Evolutionary conservation across 2,888 invertebrate species (phyloP), one percentile per base, ranked within the genome.

Genomic region (Melanostoma scalare): DNA sequence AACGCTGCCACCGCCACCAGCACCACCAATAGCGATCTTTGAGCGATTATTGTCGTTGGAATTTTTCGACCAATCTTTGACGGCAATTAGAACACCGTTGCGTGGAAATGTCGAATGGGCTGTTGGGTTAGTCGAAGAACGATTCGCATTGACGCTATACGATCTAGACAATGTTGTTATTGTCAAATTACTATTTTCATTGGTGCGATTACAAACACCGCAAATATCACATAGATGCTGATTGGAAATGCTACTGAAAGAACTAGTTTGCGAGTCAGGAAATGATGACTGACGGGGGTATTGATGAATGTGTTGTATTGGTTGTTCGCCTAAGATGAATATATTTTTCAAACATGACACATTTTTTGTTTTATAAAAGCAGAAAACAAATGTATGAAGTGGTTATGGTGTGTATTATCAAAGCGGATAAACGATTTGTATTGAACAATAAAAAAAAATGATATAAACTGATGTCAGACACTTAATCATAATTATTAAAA

Each of bases 61-160:
- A 31, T 90, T 91, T 77, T 91, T 92, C 0, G 93, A 92, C 94
- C 94, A 94, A 87, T 94, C 94, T n/a, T 93, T 93, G 1, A 94
- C 94, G 1, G 94, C 94, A 85, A 94, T 93, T 91, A 94, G 93
- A 8, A 94, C 93, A 35, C 94, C 93, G 60, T 93, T 93, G 8
- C 90, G 89, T 53, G 89, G 90, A 85, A 91, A 88, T 75, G 89
- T 90, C 72, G 89, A 89, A 74, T 89, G 77, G 6, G 77, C 71
- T 6, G 80, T 74, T 33, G 65, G 31, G 38, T 75, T 85, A 50
- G 75, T 58, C 65, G 72, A 84, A 65, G 86, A 80, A 56, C 82
- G 82, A 85, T 84, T 82, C 46, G 86, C 79, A 86, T 87, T 86
- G 72, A 71, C 86, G 67, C 85, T 84, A 33, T 86, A 86, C 53